Base-by-base conservation (phyloP, 2,113 vertebrate genomes). In the Hippolais icterina region DNA sequence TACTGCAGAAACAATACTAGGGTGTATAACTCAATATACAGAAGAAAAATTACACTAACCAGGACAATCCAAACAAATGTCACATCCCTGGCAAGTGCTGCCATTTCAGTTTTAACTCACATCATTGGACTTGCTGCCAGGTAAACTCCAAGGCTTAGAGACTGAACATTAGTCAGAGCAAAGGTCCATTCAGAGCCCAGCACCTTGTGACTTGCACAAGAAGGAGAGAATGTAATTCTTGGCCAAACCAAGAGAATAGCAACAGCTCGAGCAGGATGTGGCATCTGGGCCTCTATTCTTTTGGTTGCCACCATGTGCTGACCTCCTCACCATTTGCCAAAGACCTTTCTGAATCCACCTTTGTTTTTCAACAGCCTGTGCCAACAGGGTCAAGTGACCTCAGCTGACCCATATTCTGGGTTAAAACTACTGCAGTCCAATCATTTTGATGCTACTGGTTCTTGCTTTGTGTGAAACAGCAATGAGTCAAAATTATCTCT, bases 101-200 rank as follows among this genome's bases (percentile, higher is more conserved):
- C 77, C 78, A 15, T 33, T 87, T 60, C 28, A 39, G 0, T 33
- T 93, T 77, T 60, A 65, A 35, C 12, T 93, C 49, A 83, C 0
- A 1, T 92, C 76, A 68, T 14, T 41, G 33, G 60, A 41, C 28
- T 90, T 57, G 71, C 68, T 93, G 90, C 90, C 79, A 81, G 68
- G 79, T 89, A 46, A 92, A 68, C 60, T 77, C 83, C 64, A 84
- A 88, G 46, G 19, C n/a, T 56, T 50, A 20, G 33, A 71, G 64
- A 10, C 87, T 80, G 70, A 95, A 5, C 31, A 77, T 92, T 31
- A 86, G 56, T 90, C 93, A 96, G 80, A 92, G 64, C 59, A 78
- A 83, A 84, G 68, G 47, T 49, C 76, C 52, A 60, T 75, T 39
- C 84, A 76, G 53, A 93, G 31, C 74, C 59, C 56, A 12, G 35